These are phyloP conservation scores for Tapirus indicus DNA, from an alignment of 2,797 vertebrate genomes.

Conservation along the genomic window DNA sequence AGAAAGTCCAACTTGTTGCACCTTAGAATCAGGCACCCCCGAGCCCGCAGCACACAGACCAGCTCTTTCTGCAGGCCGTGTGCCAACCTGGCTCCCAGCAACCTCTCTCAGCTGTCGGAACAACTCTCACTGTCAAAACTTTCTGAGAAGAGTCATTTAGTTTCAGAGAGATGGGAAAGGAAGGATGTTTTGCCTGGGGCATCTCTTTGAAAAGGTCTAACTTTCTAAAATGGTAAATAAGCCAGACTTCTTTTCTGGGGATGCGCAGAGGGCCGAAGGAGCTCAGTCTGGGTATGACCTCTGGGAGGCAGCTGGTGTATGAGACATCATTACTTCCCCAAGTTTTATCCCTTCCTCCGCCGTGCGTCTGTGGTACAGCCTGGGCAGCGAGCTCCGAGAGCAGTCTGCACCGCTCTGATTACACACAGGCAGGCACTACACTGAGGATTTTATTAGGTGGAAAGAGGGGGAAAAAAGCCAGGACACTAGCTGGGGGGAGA, in stretches of 20 bases:
- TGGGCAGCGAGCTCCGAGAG: constrained; percentile 15
- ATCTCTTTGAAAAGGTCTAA: constrained; percentile 83
- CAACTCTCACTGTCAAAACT: constrained; percentile 72
- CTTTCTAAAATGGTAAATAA: constrained; percentile 83
- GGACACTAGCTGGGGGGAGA: background rate
- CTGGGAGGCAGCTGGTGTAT: constrained; percentile 61
- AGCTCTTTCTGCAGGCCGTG: background rate
- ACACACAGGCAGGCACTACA: background rate
- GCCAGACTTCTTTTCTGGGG: constrained; percentile 73
- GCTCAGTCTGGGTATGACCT: constrained; percentile 56
- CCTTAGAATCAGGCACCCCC: background rate
- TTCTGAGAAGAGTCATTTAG: constrained; percentile 78
- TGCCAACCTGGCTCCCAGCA: constrained; percentile 59
- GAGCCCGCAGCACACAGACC: background rate
- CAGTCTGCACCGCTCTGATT: constrained; percentile 69
- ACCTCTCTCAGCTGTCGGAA: constrained; percentile 52
- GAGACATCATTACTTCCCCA: constrained; percentile 65
- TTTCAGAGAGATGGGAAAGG: constrained; percentile 64
- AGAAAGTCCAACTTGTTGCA: constrained; percentile 10
- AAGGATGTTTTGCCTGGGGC: constrained; percentile 80
- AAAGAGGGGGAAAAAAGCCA: background rate
- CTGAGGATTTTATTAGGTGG: constrained; percentile 66
- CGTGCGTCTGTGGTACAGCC: background rate
- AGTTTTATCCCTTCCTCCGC: constrained; percentile 19
- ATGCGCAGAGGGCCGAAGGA: background rate